Evolutionary conservation across 2,888 invertebrate genomes (phyloP).

Genomic region (Drosophila anceps): DNA sequence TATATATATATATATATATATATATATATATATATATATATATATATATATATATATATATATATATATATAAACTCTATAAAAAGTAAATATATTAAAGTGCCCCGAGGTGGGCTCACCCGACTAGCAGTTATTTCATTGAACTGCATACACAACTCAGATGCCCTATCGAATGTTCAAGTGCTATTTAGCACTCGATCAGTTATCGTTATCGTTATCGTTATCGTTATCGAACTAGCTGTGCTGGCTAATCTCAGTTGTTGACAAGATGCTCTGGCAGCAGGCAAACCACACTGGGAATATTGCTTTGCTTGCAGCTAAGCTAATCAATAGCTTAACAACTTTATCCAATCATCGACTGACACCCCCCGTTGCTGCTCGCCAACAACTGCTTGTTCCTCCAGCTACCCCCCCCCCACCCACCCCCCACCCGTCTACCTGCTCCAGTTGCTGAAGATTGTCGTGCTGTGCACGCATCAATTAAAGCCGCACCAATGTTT

Average conservation of each 20-base stretch:
- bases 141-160: not conserved
- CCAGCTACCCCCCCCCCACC: not conserved
- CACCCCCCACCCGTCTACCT: not conserved
- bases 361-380: slow-evolving; percentile 4
- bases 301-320: slow-evolving; percentile 15
- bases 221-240: not conserved
- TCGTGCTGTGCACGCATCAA: slow-evolving; percentile 79
- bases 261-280: slow-evolving; percentile 42
- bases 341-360: slow-evolving; percentile 56
- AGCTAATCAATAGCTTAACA: slow-evolving; percentile 60
- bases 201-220: slow-evolving; percentile 3
- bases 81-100: too few species aligned
- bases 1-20: too few species aligned
- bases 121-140: too few species aligned
- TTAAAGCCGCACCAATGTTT: slow-evolving; percentile 84
- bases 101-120: too few species aligned
- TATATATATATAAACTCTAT: too few species aligned
- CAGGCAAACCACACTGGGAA: slow-evolving; percentile 15
- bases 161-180: slow-evolving; percentile 1
- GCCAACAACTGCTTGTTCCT: not conserved
- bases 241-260: slow-evolving; percentile 34
- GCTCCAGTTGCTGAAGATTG: slow-evolving; percentile 25
- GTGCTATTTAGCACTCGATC: slow-evolving; percentile 12
- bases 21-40: too few species aligned
- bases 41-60: too few species aligned